phyloP scores from a whole-genome alignment of 2,888 invertebrate genomes.

The Arctia plantaginis region DNA sequence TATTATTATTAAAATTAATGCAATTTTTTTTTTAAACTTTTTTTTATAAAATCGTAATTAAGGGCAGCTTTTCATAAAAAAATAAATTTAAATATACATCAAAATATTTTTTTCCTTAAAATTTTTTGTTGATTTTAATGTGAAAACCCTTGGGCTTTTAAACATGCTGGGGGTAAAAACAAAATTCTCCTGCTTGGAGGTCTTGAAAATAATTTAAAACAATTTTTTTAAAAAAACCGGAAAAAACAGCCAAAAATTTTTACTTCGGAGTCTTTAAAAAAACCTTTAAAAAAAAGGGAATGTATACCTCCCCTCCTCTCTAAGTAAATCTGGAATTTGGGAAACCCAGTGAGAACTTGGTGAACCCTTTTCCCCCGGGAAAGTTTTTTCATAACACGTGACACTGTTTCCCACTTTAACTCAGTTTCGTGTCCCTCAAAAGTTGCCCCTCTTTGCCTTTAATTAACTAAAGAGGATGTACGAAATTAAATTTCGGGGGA shows the following conservation, averaged over 20 bases:
- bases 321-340: conserved; percentile 44
- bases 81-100: no score
- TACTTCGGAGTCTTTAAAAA: no score
- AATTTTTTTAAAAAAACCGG: not conserved
- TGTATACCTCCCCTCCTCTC: conserved; percentile 22
- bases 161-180: no score
- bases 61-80: no score
- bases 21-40: no score
- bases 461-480: conserved; percentile 39
- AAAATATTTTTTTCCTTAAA: no score
- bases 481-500: conserved; percentile 7
- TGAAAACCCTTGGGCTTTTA: no score
- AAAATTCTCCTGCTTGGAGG: not conserved
- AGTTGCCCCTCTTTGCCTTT: conserved; percentile 34
- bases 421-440: conserved; percentile 36
- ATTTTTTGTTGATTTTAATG: no score
- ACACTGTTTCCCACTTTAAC: conserved; percentile 43
- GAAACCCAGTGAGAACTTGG: conserved; percentile 54
- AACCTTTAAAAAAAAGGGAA: not conserved
- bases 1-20: no score
- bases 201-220: not conserved
- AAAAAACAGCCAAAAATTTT: not conserved
- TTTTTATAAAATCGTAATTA: no score
- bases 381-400: conserved; percentile 66
- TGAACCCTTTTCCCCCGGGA: conserved; percentile 59